A percentile compares a stretch with the other conserved stretches of the same genome.
phyloP scores from a whole-genome alignment of 23 tunicate genomes.

The Diplosoma virens region DNA sequence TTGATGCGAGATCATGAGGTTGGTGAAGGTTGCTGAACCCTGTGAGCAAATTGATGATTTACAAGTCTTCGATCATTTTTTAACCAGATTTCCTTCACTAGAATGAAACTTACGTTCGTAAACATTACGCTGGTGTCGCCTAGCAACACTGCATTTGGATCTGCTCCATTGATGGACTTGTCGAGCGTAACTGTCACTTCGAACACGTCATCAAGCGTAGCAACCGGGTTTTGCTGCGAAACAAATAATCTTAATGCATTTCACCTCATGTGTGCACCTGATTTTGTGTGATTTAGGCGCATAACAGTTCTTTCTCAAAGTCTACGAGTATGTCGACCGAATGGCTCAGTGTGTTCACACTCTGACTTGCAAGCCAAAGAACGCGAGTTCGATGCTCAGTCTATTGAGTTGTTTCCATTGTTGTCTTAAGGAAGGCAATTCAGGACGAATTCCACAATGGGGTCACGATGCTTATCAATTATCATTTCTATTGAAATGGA shows the following conservation, averaged over 20 bases:
- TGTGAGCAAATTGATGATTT: neutral
- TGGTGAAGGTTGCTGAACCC: conserved; percentile 42
- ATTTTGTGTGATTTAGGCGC: too few relatives aligned
- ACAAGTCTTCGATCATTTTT: neutral
- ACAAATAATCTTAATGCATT: neutral
- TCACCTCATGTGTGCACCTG: neutral
- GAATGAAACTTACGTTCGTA: conserved; percentile 37
- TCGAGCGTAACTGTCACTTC: conserved; percentile 43
- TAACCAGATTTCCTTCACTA: too few relatives aligned
- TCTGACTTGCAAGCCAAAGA: too few relatives aligned
- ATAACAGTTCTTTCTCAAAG: too few relatives aligned
- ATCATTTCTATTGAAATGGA: too few relatives aligned
- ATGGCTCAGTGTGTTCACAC: too few relatives aligned
- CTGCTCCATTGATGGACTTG: conserved; percentile 19
- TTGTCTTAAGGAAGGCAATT: too few relatives aligned
- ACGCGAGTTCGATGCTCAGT: too few relatives aligned
- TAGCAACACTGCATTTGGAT: conserved; percentile 5
- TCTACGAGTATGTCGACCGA: too few relatives aligned
- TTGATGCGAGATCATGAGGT: conserved; percentile 39
- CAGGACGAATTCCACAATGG: too few relatives aligned
- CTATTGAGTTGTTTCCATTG: too few relatives aligned
- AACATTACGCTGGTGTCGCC: conserved; percentile 28
- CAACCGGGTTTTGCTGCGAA: conserved; percentile 26
- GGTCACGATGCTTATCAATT: too few relatives aligned
- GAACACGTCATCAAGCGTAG: conserved; percentile 44